Conservation (phyloP, 2,797 vertebrate species). For the Phrynocephalus guinanensis region DNA sequence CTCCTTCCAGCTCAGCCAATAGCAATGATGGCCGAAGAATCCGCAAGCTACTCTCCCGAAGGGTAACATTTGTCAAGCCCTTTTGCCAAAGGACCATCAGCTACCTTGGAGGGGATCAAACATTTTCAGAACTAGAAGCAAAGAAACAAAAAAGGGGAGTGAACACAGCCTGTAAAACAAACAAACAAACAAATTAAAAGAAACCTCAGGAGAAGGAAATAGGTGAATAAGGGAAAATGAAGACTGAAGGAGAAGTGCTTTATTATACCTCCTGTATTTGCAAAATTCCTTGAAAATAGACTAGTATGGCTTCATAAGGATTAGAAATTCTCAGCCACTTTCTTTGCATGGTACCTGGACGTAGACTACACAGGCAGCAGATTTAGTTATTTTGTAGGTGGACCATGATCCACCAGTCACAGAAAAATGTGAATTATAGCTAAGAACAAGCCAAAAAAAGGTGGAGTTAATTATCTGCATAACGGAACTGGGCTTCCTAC, state of each 20-base stretch:
- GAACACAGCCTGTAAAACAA: background rate
- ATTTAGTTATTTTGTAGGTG: conserved; percentile 37
- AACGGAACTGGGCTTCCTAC: conserved; percentile 2
- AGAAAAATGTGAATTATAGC: conserved; percentile 31
- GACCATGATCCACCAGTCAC: conserved; percentile 48
- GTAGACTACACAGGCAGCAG: conserved; percentile 29
- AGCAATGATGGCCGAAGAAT: no score
- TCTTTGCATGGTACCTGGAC: conserved; percentile 34
- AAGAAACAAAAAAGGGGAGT: background rate
- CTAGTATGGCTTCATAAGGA: conserved; percentile 5
- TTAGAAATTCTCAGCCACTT: conserved; percentile 42
- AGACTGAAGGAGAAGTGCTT: background rate
- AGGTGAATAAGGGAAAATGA: no score
- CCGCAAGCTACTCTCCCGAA: no score
- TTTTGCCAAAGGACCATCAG: background rate
- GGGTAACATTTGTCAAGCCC: no score
- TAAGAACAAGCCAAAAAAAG: background rate
- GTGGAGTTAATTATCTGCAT: background rate
- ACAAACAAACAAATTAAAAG: no score
- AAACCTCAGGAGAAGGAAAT: no score
- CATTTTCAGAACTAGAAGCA: background rate
- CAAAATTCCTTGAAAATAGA: background rate
- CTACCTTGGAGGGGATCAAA: background rate
- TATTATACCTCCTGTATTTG: conserved; percentile 28
- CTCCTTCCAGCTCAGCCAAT: no score